Conservation (phyloP, 2,113 vertebrate genomes). For the Bungarus multicinctus region DNA sequence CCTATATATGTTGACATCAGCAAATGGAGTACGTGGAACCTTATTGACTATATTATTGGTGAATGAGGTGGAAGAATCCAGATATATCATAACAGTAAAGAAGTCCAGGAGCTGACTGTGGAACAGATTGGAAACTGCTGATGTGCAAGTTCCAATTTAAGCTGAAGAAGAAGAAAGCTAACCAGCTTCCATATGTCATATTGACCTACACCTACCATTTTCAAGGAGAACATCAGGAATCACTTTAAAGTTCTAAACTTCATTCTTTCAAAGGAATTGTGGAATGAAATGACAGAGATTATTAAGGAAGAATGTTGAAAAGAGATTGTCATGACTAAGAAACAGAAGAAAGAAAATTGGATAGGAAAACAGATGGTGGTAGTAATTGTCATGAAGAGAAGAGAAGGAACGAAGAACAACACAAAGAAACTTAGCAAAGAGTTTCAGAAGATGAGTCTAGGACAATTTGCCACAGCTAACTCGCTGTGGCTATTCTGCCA, state of each 20-base stretch:
- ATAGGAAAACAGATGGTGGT: neutral
- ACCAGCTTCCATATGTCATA: neutral
- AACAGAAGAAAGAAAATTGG: neutral
- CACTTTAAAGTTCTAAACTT: neutral
- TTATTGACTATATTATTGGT: neutral
- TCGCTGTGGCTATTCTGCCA: too few species aligned
- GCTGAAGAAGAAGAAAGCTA: neutral
- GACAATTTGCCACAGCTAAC: too few species aligned
- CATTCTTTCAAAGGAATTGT: neutral
- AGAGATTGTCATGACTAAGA: neutral
- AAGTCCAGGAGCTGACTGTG: neutral
- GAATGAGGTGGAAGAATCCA: neutral
- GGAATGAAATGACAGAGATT: neutral
- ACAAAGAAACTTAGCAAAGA: neutral
- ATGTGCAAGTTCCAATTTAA: neutral
- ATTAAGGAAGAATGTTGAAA: neutral
- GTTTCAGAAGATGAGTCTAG: neutral
- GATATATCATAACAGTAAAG: neutral
- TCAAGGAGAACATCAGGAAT: neutral
- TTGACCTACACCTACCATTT: neutral
- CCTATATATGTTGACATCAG: neutral
- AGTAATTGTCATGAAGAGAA: neutral
- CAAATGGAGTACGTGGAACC: neutral
- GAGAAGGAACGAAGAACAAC: neutral
- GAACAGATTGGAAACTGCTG: neutral